These are phyloP conservation scores for Scarus forsteni DNA, from an alignment of 2,797 vertebrate species.

Conservation along the genomic window DNA sequence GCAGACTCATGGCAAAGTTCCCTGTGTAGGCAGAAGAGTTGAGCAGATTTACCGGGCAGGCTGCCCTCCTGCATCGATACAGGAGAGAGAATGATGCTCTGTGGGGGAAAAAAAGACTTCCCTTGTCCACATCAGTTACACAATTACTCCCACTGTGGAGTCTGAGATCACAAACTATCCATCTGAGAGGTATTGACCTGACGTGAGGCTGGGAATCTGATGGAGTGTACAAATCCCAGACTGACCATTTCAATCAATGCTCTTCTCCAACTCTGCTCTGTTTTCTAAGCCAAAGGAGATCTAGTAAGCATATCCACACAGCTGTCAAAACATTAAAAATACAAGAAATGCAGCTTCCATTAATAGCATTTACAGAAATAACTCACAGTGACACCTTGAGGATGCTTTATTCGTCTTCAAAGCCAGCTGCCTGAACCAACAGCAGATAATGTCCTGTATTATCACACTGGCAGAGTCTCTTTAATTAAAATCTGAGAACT, in stretches of 20 bases:
- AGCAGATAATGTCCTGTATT: constrained; percentile 41
- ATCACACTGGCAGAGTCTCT: constrained; percentile 32
- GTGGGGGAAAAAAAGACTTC: constrained; percentile 46
- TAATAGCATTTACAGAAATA: constrained; percentile 47
- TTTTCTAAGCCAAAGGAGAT: constrained; percentile 7
- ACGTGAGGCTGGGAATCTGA: constrained; percentile 47
- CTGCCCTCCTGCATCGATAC: constrained; percentile 58
- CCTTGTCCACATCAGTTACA: constrained; percentile 56
- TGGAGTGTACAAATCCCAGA: constrained; percentile 41
- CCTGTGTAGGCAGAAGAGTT: constrained; percentile 45
- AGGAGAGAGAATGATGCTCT: constrained; percentile 54
- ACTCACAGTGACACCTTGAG: constrained; percentile 30
- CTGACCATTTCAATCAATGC: constrained; percentile 66
- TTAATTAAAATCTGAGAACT: constrained; percentile 43
- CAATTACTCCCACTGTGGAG: constrained; percentile 71
- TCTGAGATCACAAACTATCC: constrained; percentile 61
- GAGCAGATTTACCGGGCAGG: constrained; percentile 62
- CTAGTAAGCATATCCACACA: neutral
- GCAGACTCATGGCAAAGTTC: constrained; percentile 52
- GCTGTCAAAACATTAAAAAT: constrained; percentile 5
- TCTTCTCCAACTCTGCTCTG: constrained; percentile 8
- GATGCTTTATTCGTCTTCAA: constrained; percentile 49
- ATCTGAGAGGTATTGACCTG: constrained; percentile 59
- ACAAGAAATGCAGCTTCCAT: constrained; percentile 20
- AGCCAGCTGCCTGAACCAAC: constrained; percentile 39